These are phyloP conservation scores for Micronisus gabar DNA, from an alignment of 2,113 vertebrate genomes.

Conservation along the genomic window DNA sequence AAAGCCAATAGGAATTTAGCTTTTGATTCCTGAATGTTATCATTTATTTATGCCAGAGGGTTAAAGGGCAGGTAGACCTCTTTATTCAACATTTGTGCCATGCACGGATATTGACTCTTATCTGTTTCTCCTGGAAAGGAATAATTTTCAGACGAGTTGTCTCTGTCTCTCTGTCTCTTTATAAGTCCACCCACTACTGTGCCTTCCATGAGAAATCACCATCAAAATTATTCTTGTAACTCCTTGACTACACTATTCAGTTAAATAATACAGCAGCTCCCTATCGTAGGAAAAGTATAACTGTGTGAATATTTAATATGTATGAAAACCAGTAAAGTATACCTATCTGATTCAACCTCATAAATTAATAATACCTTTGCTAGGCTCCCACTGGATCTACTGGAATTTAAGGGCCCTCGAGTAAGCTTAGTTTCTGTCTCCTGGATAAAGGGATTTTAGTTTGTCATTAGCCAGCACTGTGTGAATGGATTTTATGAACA, in stretches of 20 bases:
- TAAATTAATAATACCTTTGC: neutral
- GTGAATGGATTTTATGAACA: neutral
- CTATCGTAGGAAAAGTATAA: neutral
- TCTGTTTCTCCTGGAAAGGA: neutral
- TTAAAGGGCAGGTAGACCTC: neutral
- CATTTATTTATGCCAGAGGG: neutral
- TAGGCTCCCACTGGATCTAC: neutral
- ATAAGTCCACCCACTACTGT: neutral
- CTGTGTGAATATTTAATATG: neutral
- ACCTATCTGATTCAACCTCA: neutral
- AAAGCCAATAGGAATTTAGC: neutral
- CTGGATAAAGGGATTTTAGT: neutral
- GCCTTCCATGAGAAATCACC: neutral
- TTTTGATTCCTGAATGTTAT: neutral
- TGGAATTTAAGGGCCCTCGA: neutral
- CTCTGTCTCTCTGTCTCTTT: neutral
- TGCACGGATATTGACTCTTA: neutral
- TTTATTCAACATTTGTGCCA: neutral
- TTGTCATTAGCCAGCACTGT: neutral
- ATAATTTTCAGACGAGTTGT: neutral
- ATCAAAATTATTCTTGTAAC: neutral
- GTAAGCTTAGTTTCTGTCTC: neutral
- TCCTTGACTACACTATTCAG: neutral
- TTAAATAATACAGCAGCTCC: neutral
- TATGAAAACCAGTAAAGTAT: neutral